Base-by-base conservation (phyloP, 1,140 invertebrate species). In the Pararge aegeria region DNA sequence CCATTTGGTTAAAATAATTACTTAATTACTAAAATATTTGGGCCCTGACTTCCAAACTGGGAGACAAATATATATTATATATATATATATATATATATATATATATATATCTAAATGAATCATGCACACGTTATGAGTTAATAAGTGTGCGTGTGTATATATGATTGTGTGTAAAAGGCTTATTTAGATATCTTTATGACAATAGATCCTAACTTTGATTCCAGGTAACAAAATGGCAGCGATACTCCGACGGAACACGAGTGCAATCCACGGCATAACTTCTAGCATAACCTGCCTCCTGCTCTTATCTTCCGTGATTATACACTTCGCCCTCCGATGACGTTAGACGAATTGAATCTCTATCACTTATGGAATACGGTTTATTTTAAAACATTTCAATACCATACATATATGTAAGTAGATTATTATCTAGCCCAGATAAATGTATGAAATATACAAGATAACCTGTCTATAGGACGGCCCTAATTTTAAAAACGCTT, bases 201-300 rank as follows among this genome's bases (percentile, higher is more conserved):
- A n/a, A n/a, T n/a, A n/a, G n/a, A n/a, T n/a, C n/a, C n/a, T n/a
- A n/a, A n/a, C n/a, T n/a, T n/a, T n/a, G n/a, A n/a, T 53, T 79
- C 18, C 76, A 89, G 86, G 86, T 58, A 87, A 89, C 77, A 87
- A 89, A 59, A 89, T 89, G 86, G 86, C 86, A 21, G 83, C 86
- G 18, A 89, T 89, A 44, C 73, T 87, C 2, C 80, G 86, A 5
- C 78, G 82, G 9, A 86, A 84, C 71, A 85, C 79, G 3, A 85
- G 85, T 70, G 81, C 81, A 7, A 87, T 89, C 66, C 80, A 85
- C 69, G 81, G 81, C 44, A 89, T 89, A 63, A 86, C 86, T 1
- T 83, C 86, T 1, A 87, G 83, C 68, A 67, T 74, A 44, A 87
- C 83, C 53, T 86, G 82, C 30, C 68, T 89, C 10, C 72, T 89